These are phyloP conservation scores for Tretioscincus oriximinensis DNA, from an alignment of 2,113 vertebrate species.

Conservation along the genomic window DNA sequence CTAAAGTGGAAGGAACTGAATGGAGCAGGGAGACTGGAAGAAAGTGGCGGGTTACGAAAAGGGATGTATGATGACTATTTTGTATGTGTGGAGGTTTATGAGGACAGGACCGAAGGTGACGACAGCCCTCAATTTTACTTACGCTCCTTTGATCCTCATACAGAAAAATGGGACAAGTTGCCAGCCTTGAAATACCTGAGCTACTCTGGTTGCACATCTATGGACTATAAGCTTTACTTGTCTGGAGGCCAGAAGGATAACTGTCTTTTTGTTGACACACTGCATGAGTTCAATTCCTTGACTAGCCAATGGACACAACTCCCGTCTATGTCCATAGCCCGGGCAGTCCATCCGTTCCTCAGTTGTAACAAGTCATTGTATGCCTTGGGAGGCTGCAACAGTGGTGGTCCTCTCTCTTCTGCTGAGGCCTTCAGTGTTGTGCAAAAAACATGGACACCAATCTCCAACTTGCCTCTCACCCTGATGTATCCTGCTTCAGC, in stretches of 20 bases:
- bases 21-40: slow-evolving; percentile 68
- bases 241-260: slow-evolving; percentile 77
- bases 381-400: slow-evolving; percentile 78
- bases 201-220: slow-evolving; percentile 75
- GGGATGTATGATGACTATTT: slow-evolving; percentile 85
- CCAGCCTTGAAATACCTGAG: slow-evolving; percentile 74
- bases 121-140: slow-evolving; percentile 67
- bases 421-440: slow-evolving; percentile 73
- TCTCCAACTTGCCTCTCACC: slow-evolving; percentile 67
- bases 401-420: slow-evolving; percentile 72
- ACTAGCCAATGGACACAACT: slow-evolving; percentile 74
- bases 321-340: slow-evolving; percentile 69
- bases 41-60: slow-evolving; percentile 73
- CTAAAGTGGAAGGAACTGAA: slow-evolving; percentile 73
- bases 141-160: slow-evolving; percentile 80
- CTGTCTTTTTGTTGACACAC: slow-evolving; percentile 71
- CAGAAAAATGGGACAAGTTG: slow-evolving; percentile 80
- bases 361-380: slow-evolving; percentile 73
- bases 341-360: slow-evolving; percentile 77
- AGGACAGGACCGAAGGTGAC: slow-evolving; percentile 69
- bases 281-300: slow-evolving; percentile 78
- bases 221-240: slow-evolving; percentile 76
- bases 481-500: slow-evolving; percentile 79
- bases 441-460: slow-evolving; percentile 56
- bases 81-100: slow-evolving; percentile 78